Percentiles rank a stretch among this genome's conserved stretches.
These are phyloP conservation scores for Prunella strophiata DNA, from an alignment of 2,797 vertebrate genomes.

Conservation along the genomic window DNA sequence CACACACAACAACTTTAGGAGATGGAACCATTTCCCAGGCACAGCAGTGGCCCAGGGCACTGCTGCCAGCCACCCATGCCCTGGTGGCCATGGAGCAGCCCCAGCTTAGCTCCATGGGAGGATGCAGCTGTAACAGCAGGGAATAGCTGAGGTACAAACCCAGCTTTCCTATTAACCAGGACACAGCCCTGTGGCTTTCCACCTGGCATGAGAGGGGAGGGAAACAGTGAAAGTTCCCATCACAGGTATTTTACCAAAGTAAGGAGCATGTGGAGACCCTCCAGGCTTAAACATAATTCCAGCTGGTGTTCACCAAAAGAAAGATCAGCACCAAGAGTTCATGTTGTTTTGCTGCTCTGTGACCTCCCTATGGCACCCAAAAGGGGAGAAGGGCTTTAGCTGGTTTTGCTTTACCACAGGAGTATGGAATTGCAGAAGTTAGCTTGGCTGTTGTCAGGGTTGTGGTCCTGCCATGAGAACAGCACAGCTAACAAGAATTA, in stretches of 20 bases:
- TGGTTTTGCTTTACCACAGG: neutral
- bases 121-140: neutral
- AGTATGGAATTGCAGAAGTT: neutral
- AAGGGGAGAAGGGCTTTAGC: neutral
- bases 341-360: neutral
- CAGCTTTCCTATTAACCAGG: neutral
- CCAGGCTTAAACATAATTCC: neutral
- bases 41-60: neutral
- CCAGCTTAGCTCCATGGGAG: neutral
- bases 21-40: neutral
- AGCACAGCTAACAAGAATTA: neutral
- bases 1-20: neutral
- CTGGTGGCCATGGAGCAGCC: neutral
- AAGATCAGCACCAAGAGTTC: neutral
- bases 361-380: neutral
- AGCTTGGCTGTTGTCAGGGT: neutral
- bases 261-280: neutral
- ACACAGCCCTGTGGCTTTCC: neutral
- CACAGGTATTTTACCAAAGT: neutral
- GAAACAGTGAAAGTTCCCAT: neutral
- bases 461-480: neutral
- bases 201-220: neutral
- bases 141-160: neutral
- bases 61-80: neutral
- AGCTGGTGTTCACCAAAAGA: neutral